phyloP scores from a whole-genome alignment of 1,140 invertebrate species.

The Temnothorax nylanderi region DNA sequence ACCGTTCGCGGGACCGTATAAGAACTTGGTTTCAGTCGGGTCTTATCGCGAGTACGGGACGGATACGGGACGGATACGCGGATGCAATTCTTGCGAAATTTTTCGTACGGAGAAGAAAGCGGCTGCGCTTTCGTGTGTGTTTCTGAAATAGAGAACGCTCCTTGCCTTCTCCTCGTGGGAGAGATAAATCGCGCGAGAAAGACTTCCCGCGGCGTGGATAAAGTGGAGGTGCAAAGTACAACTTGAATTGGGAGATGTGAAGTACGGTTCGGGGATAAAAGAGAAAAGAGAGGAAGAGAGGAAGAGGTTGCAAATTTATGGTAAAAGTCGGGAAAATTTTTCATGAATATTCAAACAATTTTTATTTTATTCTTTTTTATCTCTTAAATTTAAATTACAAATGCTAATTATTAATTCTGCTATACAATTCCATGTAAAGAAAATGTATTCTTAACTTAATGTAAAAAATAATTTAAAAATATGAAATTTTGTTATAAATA shows the following conservation, averaged over 20 bases:
- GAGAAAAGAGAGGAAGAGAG: background rate
- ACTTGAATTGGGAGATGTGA: background rate
- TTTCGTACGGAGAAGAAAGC: background rate
- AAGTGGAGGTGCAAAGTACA: constrained; percentile 1
- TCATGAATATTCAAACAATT: background rate
- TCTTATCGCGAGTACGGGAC: constrained; percentile 4
- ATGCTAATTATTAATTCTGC: background rate
- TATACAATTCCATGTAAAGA: background rate
- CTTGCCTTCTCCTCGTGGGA: too few species aligned
- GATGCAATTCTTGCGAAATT: background rate
- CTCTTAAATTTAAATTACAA: background rate
- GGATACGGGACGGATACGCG: background rate
- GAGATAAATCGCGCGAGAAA: constrained; percentile 15
- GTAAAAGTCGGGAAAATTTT: background rate
- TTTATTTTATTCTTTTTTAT: background rate
- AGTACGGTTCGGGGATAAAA: background rate
- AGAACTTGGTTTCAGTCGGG: background rate
- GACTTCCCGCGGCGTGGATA: background rate
- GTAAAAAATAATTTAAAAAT: background rate
- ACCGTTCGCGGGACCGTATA: background rate
- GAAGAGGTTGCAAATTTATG: background rate
- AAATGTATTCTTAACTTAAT: background rate
- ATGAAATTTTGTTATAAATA: background rate
- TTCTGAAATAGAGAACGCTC: background rate
- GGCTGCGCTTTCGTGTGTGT: background rate